Conservation (phyloP, 1,140 invertebrate species). For the Helicoverpa armigera region DNA sequence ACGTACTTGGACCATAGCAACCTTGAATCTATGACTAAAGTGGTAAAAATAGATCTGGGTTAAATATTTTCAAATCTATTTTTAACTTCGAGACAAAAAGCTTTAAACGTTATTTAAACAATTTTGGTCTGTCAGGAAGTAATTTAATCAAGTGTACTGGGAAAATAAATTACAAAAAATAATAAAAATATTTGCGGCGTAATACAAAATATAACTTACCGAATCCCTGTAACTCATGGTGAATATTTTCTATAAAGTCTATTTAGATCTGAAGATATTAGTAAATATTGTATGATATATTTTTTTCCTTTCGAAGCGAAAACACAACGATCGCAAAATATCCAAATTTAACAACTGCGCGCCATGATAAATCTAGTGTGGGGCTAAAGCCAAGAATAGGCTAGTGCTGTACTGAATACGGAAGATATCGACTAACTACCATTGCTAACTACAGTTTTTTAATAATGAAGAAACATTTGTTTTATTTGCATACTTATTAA, state of each 20-base stretch:
- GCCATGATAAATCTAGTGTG: conserved; percentile 26
- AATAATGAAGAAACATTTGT: too few relatives aligned
- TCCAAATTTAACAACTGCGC: conserved; percentile 48
- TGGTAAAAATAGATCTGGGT: conserved; percentile 57
- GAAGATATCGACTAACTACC: background rate
- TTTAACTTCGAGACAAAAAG: conserved; percentile 25
- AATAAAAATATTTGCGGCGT: background rate
- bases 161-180: conserved; percentile 13
- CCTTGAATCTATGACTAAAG: conserved; percentile 61
- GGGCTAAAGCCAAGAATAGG: background rate
- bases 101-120: background rate
- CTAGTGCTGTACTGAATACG: background rate
- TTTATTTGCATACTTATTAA: too few relatives aligned
- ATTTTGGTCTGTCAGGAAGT: background rate
- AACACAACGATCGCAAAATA: conserved; percentile 42
- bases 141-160: background rate
- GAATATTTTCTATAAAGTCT: conserved; percentile 33
- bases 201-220: conserved; percentile 66
- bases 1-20: conserved; percentile 40
- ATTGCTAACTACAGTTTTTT: too few relatives aligned
- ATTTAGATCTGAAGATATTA: background rate
- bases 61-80: conserved; percentile 48
- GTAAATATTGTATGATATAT: conserved; percentile 1
- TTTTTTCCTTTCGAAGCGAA: conserved; percentile 1
- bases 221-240: conserved; percentile 83